phyloP scores from a whole-genome alignment of 1,140 invertebrate species.

The Meloidogyne chitwoodi region DNA sequence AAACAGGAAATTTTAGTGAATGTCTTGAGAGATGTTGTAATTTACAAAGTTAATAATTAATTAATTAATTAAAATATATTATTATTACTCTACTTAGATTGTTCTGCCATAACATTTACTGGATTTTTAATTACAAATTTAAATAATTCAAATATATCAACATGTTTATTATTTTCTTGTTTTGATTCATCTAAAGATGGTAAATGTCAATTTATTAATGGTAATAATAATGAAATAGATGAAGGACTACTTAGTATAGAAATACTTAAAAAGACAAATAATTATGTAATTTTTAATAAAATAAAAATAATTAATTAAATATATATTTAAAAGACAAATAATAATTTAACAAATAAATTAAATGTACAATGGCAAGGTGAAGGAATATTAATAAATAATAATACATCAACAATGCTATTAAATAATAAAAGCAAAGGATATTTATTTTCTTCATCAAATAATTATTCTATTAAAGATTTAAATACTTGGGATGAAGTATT shows the following conservation, averaged over 20 bases:
- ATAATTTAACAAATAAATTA: not conserved
- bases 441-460: not conserved
- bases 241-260: slow-evolving; percentile 7
- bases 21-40: not conserved
- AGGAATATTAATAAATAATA: not conserved
- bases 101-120: slow-evolving; percentile 14
- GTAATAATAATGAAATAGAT: not conserved
- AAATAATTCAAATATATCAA: not conserved
- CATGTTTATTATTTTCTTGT: not conserved
- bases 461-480: not conserved
- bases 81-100: not conserved
- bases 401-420: not conserved
- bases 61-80: not conserved
- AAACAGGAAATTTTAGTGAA: not conserved
- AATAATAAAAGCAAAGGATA: not conserved
- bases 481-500: slow-evolving; percentile 13
- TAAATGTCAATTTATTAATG: not conserved
- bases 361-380: not conserved
- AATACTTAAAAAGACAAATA: not conserved
- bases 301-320: not conserved
- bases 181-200: not conserved
- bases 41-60: not conserved
- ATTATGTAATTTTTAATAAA: not conserved
- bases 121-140: not conserved
- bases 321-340: not conserved